Evolutionary conservation across 2,797 vertebrate species (phyloP), one percentile per base, ranked within the genome.

Genomic region (Malacoctenus gilli): DNA sequence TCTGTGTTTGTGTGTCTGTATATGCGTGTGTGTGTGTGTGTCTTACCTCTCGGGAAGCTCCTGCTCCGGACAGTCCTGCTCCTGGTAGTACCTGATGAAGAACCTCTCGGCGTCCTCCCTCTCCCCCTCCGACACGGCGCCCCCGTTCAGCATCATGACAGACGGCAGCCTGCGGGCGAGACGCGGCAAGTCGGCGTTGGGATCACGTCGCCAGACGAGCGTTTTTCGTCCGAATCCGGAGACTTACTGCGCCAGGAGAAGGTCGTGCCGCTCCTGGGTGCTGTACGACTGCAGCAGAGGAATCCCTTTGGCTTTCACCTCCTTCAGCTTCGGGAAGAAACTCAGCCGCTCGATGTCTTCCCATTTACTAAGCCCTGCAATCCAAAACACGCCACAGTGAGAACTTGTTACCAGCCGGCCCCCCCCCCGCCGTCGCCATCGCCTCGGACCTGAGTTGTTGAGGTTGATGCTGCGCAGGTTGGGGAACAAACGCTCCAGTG

Each of bases 31-130:
- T 4, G 28, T 6, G 12, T 21, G 34, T 3, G 28, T 1, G 12
- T 21, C 25, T 19, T 79, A 98, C 97, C 97, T 97, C 88, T 92
- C 86, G 1, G 96, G 94, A 0, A 93, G 92, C 62, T 96, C 93
- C 61, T 94, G 93, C 37, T 94, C 91, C 0, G 95, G 92, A 43
- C 85, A 87, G 72, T 95, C 93, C 77, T 95, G 91, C 80, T 95
- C 93, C 77, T 95, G 91, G 80, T 95, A 92, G 39, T 94, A 95
- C 20, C 97, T 92, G 77, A 99, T 94, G 84, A 98, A 98, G 87
- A 98, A 97, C n/a, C 97, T 91, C 83, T 99, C 97, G 0, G 97
- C 95, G 49, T 97, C 96, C 81, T 99, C 96, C 15, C 96, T 92
- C 65, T 99, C 97, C 2, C 92, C 94, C 0, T 93, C 85, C 0